Percentiles rank a stretch among this genome's conserved stretches.
phyloP scores from a whole-genome alignment of 2,888 invertebrate genomes.

The Platycheirus rosarum region DNA sequence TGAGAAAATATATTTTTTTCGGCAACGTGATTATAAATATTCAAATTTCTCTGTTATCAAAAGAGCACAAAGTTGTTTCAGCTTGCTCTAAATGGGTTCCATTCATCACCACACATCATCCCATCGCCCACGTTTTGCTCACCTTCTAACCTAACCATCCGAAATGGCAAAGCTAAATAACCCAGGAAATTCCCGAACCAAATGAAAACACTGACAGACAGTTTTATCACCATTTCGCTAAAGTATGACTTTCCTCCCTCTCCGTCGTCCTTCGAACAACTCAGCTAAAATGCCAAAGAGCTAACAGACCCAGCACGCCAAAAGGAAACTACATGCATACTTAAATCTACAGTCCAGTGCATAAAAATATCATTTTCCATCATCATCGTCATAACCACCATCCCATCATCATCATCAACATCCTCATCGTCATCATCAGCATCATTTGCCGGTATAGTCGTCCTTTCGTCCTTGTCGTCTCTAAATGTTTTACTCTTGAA shows the following conservation, averaged over 20 bases:
- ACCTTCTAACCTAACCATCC: conserved; percentile 40
- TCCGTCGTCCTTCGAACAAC: background rate
- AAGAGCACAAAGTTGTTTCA: conserved; percentile 49
- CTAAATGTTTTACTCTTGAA: conserved; percentile 72
- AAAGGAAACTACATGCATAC: conserved; percentile 33
- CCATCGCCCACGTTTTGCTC: background rate
- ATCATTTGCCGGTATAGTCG: conserved; percentile 75
- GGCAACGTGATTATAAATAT: conserved; percentile 51
- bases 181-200: conserved; percentile 50
- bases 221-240: conserved; percentile 55
- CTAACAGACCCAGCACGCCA: conserved; percentile 14
- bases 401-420: conserved; percentile 61
- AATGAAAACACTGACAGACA: conserved; percentile 48
- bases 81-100: conserved; percentile 26
- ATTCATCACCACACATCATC: conserved; percentile 17
- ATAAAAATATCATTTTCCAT: conserved; percentile 62
- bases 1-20: background rate
- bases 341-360: conserved; percentile 47
- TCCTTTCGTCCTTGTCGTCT: conserved; percentile 75
- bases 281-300: conserved; percentile 49
- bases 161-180: conserved; percentile 57
- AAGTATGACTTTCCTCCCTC: background rate
- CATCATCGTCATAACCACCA: conserved; percentile 42
- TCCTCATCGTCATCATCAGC: conserved; percentile 36
- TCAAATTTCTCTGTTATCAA: conserved; percentile 46